Conservation (phyloP, 1,140 invertebrate genomes). For the Caenorhabditis brenneri region DNA sequence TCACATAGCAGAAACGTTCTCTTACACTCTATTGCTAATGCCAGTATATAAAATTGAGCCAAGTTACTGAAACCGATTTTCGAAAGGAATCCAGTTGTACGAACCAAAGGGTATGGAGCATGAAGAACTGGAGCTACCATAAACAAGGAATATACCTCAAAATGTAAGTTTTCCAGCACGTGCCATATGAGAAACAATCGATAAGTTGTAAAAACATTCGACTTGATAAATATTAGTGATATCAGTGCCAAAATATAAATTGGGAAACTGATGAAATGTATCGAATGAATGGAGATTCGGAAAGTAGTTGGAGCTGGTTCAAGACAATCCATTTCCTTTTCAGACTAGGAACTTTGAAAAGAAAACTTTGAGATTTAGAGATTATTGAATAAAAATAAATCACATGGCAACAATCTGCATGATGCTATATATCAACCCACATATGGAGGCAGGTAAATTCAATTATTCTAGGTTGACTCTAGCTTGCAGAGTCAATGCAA, state of each 20-base stretch:
- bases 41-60: background rate
- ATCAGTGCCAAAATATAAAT: background rate
- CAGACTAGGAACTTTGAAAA: no score
- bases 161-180: background rate
- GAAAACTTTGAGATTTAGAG: no score
- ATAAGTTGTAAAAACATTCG: constrained; percentile 7
- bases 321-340: background rate
- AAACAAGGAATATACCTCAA: background rate
- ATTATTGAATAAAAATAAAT: no score
- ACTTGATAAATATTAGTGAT: background rate
- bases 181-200: background rate
- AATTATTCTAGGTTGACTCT: background rate
- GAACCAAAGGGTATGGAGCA: background rate
- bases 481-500: no score
- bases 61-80: background rate
- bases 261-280: background rate
- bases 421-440: background rate
- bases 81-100: background rate
- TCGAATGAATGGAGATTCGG: background rate
- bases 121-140: background rate
- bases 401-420: background rate
- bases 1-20: background rate
- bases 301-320: background rate
- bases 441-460: background rate
- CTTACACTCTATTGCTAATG: background rate